Percentiles rank a stretch among this genome's conserved stretches.
Evolutionary conservation across 2,888 invertebrate genomes (phyloP).

Genomic region (Julus scanicus): DNA sequence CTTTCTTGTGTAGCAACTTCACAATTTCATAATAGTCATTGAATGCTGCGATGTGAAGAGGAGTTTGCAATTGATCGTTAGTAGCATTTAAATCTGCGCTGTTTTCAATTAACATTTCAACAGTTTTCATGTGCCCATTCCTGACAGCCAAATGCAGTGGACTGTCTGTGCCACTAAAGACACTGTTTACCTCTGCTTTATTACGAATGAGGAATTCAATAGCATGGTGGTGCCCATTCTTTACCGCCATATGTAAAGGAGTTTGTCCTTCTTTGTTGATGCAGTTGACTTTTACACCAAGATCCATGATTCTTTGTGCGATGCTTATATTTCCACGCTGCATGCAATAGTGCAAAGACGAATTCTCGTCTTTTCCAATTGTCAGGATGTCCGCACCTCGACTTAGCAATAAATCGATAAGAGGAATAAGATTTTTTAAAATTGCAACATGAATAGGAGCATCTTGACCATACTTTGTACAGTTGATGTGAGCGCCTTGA

Average conservation of each 20-base stretch:
- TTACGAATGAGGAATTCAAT: conserved; percentile 71
- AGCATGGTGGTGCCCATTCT: conserved; percentile 73
- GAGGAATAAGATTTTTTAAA: background rate
- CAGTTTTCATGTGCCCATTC: background rate
- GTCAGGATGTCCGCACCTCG: background rate
- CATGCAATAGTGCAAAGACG: background rate
- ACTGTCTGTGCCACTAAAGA: conserved; percentile 66
- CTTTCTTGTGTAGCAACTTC: background rate
- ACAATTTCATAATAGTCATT: background rate
- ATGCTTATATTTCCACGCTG: background rate
- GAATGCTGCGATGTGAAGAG: background rate
- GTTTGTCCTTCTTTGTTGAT: background rate
- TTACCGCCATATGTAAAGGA: conserved; percentile 70
- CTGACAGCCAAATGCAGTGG: conserved; percentile 15
- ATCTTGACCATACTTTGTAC: background rate
- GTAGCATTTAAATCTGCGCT: background rate
- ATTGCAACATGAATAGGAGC: conserved; percentile 58
- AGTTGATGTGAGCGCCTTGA: background rate
- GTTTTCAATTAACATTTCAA: background rate
- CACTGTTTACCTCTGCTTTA: conserved; percentile 73
- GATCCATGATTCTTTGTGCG: background rate
- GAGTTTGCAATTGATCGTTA: background rate
- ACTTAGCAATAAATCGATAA: background rate
- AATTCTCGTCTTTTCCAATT: background rate
- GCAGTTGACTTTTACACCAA: background rate